phyloP scores from a whole-genome alignment of 2,888 invertebrate species.

The Baronia brevicornis region DNA sequence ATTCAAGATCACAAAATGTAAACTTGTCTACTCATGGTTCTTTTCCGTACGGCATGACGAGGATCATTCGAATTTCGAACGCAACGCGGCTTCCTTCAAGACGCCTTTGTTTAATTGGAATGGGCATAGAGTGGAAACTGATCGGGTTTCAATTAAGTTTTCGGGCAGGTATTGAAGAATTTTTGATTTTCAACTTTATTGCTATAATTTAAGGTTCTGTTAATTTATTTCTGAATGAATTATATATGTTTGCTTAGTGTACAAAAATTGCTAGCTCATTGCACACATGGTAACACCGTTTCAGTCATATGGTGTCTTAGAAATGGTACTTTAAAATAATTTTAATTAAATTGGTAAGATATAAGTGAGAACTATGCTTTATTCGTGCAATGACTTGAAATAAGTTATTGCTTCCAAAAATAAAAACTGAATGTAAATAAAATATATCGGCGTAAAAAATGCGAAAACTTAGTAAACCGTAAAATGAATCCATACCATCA shows the following conservation, averaged over 20 bases:
- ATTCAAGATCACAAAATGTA: conserved; percentile 53
- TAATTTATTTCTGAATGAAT: neutral
- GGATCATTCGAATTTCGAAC: conserved; percentile 33
- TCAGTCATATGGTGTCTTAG: conserved; percentile 32
- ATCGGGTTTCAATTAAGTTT: conserved; percentile 24
- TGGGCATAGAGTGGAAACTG: conserved; percentile 42
- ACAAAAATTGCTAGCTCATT: conserved; percentile 43
- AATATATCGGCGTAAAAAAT: no score
- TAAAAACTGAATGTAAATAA: no score
- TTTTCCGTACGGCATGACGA: conserved; percentile 48
- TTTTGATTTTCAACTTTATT: conserved; percentile 17
- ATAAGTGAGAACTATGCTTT: no score
- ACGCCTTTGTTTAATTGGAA: conserved; percentile 52
- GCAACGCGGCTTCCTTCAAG: conserved; percentile 51
- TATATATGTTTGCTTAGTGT: conserved; percentile 9
- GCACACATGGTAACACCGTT: conserved; percentile 34
- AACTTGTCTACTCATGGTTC: conserved; percentile 56
- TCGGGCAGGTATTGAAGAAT: conserved; percentile 5
- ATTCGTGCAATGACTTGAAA: no score
- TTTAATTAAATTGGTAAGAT: conserved; percentile 20
- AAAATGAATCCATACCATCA: no score
- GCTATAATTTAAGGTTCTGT: conserved; percentile 4
- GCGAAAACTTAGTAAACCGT: no score
- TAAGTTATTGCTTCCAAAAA: no score
- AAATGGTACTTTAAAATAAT: conserved; percentile 25